These are phyloP conservation scores for Contarinia nasturtii DNA, from an alignment of 1,140 invertebrate genomes.

Conservation along the genomic window DNA sequence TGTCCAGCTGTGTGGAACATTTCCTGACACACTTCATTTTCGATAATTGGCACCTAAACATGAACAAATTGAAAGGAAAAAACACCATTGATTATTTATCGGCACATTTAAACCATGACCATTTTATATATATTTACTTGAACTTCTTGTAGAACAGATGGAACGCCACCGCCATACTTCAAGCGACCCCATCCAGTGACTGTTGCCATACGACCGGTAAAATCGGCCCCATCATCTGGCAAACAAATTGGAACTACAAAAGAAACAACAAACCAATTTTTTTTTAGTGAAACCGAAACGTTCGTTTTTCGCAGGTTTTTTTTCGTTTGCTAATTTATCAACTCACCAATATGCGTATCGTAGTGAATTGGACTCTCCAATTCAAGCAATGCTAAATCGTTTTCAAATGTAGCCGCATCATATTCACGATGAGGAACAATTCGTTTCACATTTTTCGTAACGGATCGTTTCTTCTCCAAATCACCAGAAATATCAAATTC, in stretches of 20 bases:
- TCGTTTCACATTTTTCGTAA: conserved; percentile 64
- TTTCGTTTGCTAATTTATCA: too few species aligned
- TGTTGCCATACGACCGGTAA: conserved; percentile 62
- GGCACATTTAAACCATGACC: not conserved
- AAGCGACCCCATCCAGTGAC: conserved; percentile 60
- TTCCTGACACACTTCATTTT: conserved; percentile 77
- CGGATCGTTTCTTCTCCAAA: conserved; percentile 49
- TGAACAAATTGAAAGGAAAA: not conserved
- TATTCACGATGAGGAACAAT: conserved; percentile 80
- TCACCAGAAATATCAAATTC: conserved; percentile 78
- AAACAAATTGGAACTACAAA: conserved; percentile 74
- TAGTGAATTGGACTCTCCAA: conserved; percentile 66
- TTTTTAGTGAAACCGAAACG: too few species aligned
- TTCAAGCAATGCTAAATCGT: conserved; percentile 71
- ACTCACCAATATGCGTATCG: conserved; percentile 59
- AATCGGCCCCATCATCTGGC: conserved; percentile 61
- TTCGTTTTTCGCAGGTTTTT: too few species aligned
- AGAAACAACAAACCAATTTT: too few species aligned
- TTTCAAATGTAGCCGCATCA: conserved; percentile 77
- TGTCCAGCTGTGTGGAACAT: conserved; percentile 85
- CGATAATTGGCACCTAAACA: conserved; percentile 69
- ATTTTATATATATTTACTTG: conserved; percentile 30
- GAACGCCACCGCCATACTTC: conserved; percentile 64
- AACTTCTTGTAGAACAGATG: conserved; percentile 75
- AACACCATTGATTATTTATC: not conserved